Conservation (phyloP, 2,113 vertebrate species). For the Malurus alboscapulatus region DNA sequence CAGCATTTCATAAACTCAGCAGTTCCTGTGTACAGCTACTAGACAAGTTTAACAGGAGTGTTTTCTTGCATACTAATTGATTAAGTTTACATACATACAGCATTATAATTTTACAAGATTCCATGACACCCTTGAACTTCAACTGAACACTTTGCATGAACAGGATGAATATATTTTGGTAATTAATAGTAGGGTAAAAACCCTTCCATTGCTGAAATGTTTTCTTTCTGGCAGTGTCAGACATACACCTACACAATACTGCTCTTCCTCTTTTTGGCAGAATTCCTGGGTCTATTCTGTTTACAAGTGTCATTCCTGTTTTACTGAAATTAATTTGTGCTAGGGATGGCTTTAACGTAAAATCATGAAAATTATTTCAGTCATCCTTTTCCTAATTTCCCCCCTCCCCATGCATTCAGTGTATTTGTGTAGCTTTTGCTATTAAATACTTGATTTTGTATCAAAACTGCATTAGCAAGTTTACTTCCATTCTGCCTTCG, state of each 20-base stretch:
- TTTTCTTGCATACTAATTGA: neutral
- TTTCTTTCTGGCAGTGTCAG: neutral
- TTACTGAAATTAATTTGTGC: neutral
- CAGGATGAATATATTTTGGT: neutral
- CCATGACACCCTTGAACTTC: neutral
- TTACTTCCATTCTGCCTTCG: neutral
- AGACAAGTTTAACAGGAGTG: neutral
- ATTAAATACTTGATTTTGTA: neutral
- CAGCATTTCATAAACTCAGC: neutral
- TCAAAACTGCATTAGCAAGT: neutral
- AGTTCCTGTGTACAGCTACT: neutral
- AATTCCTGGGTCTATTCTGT: neutral
- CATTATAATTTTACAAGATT: neutral
- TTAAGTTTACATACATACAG: neutral
- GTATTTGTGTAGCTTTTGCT: neutral
- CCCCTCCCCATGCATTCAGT: neutral
- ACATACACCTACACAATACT: neutral
- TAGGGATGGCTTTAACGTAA: neutral
- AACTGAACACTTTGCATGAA: neutral
- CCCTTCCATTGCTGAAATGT: neutral
- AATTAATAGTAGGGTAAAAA: neutral
- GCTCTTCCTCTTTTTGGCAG: neutral
- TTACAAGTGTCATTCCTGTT: neutral
- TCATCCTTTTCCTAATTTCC: neutral
- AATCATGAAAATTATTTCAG: neutral